Percentiles rank a stretch among this genome's conserved stretches.
These are phyloP conservation scores for Sanderia malayensis DNA, from an alignment of 30 jellyfish, hydroid and myxozoan genomes.

Conservation along the genomic window DNA sequence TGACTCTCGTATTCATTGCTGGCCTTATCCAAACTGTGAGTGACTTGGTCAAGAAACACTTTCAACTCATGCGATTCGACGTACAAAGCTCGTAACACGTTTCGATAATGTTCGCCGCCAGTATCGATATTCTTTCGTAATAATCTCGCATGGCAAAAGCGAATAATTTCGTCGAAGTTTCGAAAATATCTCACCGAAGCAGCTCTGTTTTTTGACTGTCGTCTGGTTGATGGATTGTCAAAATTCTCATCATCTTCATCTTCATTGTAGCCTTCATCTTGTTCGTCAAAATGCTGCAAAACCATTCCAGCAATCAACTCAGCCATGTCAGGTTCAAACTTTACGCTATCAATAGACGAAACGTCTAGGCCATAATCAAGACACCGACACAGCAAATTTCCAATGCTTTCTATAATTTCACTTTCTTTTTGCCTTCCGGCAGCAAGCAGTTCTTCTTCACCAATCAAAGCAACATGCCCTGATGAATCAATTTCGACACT, in stretches of 20 bases:
- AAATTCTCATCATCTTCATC: constrained; percentile 60
- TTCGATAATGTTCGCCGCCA: constrained; percentile 64
- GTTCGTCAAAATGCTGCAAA: constrained; percentile 58
- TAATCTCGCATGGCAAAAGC: constrained; percentile 79
- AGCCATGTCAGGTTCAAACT: constrained; percentile 63
- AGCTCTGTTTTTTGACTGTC: too few species aligned
- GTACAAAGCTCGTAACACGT: constrained; percentile 65
- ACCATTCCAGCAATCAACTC: constrained; percentile 83
- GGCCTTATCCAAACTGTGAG: constrained; percentile 38
- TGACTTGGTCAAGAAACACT: constrained; percentile 73
- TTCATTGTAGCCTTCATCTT: constrained; percentile 88
- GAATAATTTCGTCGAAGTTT: constrained; percentile 63
- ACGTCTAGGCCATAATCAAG: constrained; percentile 52
- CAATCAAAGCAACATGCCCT: constrained; percentile 62
- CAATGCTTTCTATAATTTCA: constrained; percentile 64
- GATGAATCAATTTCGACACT: constrained; percentile 41
- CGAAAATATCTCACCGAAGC: constrained; percentile 49
- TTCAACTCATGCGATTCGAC: constrained; percentile 89
- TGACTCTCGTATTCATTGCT: constrained; percentile 31
- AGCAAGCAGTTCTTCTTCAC: constrained; percentile 36
- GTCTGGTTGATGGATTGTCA: constrained; percentile 65
- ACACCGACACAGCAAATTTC: constrained; percentile 70
- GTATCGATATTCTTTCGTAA: constrained; percentile 34
- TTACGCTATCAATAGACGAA: constrained; percentile 14
- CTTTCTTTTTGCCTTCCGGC: constrained; percentile 61